Evolutionary conservation across 1,140 invertebrate species (phyloP).

Genomic region (Cylas formicarius): DNA sequence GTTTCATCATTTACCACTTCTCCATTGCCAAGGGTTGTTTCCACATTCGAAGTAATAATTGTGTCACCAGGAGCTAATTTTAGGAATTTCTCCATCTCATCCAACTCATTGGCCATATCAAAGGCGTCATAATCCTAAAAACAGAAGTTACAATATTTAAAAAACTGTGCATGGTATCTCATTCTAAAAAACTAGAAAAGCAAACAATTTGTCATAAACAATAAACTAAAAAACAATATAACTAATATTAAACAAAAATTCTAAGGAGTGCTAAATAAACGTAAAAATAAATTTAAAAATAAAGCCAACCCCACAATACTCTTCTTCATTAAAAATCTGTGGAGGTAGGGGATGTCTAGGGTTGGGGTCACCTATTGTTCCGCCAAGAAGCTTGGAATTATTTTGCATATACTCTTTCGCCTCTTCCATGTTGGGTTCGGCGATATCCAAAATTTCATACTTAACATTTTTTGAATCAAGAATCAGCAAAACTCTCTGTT

Average conservation of each 20-base stretch:
- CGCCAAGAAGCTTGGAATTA: constrained; percentile 72
- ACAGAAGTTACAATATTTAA: background rate
- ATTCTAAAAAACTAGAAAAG: too few relatives aligned
- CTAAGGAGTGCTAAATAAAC: too few relatives aligned
- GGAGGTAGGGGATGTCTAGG: constrained; percentile 65
- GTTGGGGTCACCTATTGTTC: constrained; percentile 53
- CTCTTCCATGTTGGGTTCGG: constrained; percentile 79
- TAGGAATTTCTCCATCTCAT: constrained; percentile 78
- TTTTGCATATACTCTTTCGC: constrained; percentile 90
- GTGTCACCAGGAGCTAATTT: constrained; percentile 50
- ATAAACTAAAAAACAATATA: too few relatives aligned
- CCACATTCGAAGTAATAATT: constrained; percentile 16
- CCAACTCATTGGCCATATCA: constrained; percentile 84
- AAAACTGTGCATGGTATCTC: too few relatives aligned
- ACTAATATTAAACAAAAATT: too few relatives aligned
- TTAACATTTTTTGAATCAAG: constrained; percentile 82
- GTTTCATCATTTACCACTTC: constrained; percentile 15
- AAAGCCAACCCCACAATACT: constrained; percentile 81
- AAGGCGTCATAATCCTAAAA: constrained; percentile 86
- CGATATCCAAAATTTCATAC: constrained; percentile 86
- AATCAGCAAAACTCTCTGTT: constrained; percentile 86
- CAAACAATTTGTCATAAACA: too few relatives aligned
- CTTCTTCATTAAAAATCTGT: constrained; percentile 87
- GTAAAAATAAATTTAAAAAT: background rate
- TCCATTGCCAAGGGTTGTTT: constrained; percentile 26